Base-by-base conservation (phyloP, 2,888 invertebrate genomes). In the Muschampia plurimacula region DNA sequence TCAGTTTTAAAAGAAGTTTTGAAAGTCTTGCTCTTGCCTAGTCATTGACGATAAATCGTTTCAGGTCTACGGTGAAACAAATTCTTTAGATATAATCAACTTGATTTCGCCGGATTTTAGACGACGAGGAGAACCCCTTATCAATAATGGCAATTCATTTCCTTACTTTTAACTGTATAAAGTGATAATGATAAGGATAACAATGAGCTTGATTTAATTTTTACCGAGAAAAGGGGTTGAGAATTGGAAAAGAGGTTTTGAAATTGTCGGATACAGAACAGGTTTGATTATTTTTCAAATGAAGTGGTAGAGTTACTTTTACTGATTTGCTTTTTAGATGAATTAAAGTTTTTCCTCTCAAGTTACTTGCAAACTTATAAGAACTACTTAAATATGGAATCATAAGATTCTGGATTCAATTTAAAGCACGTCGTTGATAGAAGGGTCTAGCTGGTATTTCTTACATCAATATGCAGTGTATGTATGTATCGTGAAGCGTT, bases 81-180 rank as follows among this genome's bases (percentile, higher is more conserved):
- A 13, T 22, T 8, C 22, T 44, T 44, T 39, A 44, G 28, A 67
- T 32, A 86, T 83, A 86, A 86, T 87, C 81, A 83, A 89, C 88
- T 89, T 82, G 82, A 80, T 84, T 86, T 75, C 64, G 68, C 36
- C 36, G 78, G 83, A 84, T 83, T 84, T 84, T 84, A 77, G 81
- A 77, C 79, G 79, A 77, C 79, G 81, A 82, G 67, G 67, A 82
- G 81, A 1, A 22, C 22, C 22, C 22, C 22, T 22, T 22, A 79
- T 79, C 9, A 75, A 75, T 36, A 77, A 83, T 84, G 82, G 80
- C 81, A 75, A 78, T 79, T 79, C 75, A 76, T 77, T 81, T 77
- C 75, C 80, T 81, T 81, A 69, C 62, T 84, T 86, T 87, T 90
- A 88, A 89, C 89, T 89, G 86, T 85, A 84, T 83, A 84, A 85